phyloP scores from a whole-genome alignment of 2,888 invertebrate genomes.

The Leptinotarsa juncta region DNA sequence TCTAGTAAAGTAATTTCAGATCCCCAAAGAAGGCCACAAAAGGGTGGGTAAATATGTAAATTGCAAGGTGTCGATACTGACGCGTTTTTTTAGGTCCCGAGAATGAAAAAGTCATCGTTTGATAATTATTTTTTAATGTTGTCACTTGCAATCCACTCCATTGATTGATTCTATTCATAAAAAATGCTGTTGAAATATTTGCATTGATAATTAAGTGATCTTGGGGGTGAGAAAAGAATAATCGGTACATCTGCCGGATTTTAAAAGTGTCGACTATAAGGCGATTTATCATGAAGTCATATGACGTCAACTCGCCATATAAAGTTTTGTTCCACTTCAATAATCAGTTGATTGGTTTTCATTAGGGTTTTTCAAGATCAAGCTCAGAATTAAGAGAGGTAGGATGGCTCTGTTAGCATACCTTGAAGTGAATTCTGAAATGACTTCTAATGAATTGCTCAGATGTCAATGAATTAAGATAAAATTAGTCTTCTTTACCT shows the following conservation, averaged over 20 bases:
- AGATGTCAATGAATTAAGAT: no score
- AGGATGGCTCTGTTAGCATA: no score
- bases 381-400: no score
- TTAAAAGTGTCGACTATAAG: not conserved
- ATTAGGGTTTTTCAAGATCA: no score
- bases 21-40: conserved; percentile 11
- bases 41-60: conserved; percentile 38
- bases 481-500: no score
- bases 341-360: no score
- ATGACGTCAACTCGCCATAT: no score
- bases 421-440: no score
- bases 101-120: conserved; percentile 46
- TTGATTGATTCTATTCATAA: conserved; percentile 60
- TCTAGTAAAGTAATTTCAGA: conserved; percentile 12
- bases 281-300: no score
- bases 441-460: no score
- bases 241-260: conserved; percentile 17
- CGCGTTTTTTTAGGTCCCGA: conserved; percentile 40
- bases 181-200: conserved; percentile 52
- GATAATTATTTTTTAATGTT: conserved; percentile 52
- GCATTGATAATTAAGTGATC: conserved; percentile 55
- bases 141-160: conserved; percentile 49
- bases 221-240: conserved; percentile 43
- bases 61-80: conserved; percentile 29
- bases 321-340: no score